Conservation (phyloP, 2,797 vertebrate genomes). For the Chelonia mydas region DNA sequence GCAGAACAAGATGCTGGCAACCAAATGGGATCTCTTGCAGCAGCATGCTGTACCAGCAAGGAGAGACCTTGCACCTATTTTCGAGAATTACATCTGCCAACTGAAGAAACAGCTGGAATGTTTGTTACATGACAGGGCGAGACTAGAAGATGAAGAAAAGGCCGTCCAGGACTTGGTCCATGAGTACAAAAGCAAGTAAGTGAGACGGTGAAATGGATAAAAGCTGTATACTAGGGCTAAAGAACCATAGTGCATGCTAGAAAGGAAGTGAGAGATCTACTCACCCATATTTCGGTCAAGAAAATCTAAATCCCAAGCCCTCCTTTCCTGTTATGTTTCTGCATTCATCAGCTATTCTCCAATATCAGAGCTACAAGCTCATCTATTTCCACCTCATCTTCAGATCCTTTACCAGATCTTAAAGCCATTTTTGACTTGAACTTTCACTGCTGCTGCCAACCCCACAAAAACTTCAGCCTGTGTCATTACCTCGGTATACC, state of each 20-base stretch:
- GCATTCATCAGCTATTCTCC: neutral
- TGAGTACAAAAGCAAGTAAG: slow-evolving; percentile 26
- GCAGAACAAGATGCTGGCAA: slow-evolving; percentile 39
- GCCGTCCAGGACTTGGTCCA: slow-evolving; percentile 2
- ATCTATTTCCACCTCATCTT: neutral
- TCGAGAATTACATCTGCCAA: neutral
- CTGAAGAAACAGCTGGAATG: slow-evolving; percentile 1
- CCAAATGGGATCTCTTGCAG: neutral
- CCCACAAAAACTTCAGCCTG: neutral
- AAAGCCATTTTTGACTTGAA: neutral
- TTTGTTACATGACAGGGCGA: neutral
- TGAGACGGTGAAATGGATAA: neutral
- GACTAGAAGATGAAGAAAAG: slow-evolving; percentile 22
- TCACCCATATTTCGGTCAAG: neutral
- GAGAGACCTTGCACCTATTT: neutral
- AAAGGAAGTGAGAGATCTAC: neutral
- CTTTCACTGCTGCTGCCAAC: neutral
- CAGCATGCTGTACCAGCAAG: neutral
- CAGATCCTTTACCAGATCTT: neutral
- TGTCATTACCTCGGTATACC: neutral
- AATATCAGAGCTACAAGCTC: neutral
- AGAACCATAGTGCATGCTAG: fast-evolving
- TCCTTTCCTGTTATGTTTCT: neutral
- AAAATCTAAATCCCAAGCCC: neutral
- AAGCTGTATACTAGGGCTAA: neutral